Evolutionary conservation across 2,797 vertebrate species (phyloP).

Genomic region (Falco peregrinus): DNA sequence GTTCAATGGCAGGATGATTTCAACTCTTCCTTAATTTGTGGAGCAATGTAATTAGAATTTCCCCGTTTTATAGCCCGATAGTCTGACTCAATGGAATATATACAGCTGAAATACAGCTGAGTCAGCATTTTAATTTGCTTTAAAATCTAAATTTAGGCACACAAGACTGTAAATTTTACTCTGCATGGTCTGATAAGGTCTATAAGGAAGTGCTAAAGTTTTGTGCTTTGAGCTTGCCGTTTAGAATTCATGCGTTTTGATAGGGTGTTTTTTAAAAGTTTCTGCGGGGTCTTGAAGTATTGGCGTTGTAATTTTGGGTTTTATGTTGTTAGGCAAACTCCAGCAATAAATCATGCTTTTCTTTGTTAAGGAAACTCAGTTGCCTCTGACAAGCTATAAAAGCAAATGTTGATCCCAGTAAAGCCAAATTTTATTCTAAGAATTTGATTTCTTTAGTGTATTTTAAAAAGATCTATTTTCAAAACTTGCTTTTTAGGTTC

Average conservation of each 20-base stretch:
- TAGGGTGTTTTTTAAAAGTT: neutral
- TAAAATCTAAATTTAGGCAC: neutral
- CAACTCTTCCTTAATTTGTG: neutral
- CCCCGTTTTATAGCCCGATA: neutral
- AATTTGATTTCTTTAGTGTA: neutral
- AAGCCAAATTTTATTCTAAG: neutral
- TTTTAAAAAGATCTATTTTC: neutral
- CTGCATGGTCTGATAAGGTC: neutral
- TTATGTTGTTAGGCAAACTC: neutral
- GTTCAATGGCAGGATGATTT: neutral
- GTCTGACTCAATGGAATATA: neutral
- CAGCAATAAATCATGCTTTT: neutral
- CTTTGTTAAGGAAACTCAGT: neutral
- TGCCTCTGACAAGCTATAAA: neutral
- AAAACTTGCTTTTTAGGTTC: neutral
- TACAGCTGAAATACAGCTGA: neutral
- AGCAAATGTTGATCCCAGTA: neutral
- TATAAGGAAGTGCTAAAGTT: neutral
- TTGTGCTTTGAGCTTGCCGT: neutral
- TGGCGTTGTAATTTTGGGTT: neutral
- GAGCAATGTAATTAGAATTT: neutral
- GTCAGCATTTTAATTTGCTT: neutral
- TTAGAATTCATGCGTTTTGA: neutral
- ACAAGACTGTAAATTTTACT: neutral
- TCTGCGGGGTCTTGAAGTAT: neutral